Percentiles rank a stretch among this genome's conserved stretches.
These are phyloP conservation scores for Pristionchus exspectatus DNA, from an alignment of 2,888 invertebrate genomes.

Conservation along the genomic window DNA sequence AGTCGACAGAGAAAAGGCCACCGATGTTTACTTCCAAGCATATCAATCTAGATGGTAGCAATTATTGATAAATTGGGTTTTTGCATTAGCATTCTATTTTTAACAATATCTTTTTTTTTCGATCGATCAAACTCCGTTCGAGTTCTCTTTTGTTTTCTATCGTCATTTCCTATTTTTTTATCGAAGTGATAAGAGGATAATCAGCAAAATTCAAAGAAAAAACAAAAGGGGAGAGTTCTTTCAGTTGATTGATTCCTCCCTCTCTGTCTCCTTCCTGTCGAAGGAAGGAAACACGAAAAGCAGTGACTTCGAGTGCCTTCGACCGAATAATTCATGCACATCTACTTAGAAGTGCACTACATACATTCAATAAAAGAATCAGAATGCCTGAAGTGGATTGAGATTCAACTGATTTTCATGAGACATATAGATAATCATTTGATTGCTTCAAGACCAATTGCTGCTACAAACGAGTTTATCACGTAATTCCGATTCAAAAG, in stretches of 20 bases:
- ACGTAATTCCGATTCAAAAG: no score
- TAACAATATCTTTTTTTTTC: neutral
- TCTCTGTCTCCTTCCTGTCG: neutral
- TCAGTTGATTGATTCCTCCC: neutral
- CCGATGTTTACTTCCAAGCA: neutral
- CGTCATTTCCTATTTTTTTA: neutral
- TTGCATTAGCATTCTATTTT: neutral
- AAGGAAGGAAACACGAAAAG: slow-evolving; percentile 25
- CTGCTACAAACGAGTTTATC: no score
- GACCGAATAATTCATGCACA: neutral
- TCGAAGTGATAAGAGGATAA: no score
- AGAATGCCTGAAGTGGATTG: neutral
- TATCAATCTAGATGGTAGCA: slow-evolving; percentile 10
- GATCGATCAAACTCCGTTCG: neutral
- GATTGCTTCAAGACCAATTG: no score
- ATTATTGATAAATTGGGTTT: neutral
- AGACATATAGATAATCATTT: no score
- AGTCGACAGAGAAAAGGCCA: neutral
- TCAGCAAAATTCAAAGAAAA: no score
- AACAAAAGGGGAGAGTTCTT: neutral
- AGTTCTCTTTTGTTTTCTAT: neutral
- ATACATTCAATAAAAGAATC: neutral
- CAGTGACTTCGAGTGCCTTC: slow-evolving; percentile 49
- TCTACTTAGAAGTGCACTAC: neutral
- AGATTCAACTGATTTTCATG: no score